Base-by-base conservation (phyloP, 2,797 vertebrate species). In the Cyprinodon diabolis region DNA sequence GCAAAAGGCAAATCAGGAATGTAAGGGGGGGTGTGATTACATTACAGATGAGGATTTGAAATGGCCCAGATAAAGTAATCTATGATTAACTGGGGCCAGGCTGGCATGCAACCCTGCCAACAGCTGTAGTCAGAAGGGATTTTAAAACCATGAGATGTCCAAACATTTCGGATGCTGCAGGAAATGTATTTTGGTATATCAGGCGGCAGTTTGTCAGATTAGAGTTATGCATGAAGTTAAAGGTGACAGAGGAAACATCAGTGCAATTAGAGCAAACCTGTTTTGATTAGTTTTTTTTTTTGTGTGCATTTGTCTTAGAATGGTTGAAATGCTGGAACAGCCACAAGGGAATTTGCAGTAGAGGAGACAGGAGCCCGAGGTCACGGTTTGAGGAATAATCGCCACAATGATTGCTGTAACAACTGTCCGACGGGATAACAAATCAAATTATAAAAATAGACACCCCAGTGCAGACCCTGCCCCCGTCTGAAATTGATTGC, bases 1-100 rank as follows among this genome's bases (percentile, higher is more conserved):
- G 71, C 75, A 79, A 76, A 72, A 79, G 78, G 81, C 69, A 68
- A 84, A 85, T 86, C 78, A 75, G 75, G 68, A 67, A 71, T 45
- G 57, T 75, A 72, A 73, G 82, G 67, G 71, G 35, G 23, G 43
- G 72, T 82, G 79, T 90, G 91, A 94, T 94, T 93, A 93, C 88
- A 87, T 93, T 93, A 92, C 91, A 92, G 87, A 92, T 85, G 90
- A 93, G 93, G 93, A 93, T 94, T 93, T 92, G 84, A 89, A 94
- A 92, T 94, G 94, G 87, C 93, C 93, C 91, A 95, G 94, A 95
- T 95, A 94, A 93, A 93, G 90, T 93, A 94, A 95, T 95, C 94
- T 94, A 92, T 94, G 94, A 95, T 95, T 94, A 94, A 94, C 93
- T 89, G 82, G 89, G 91, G 81, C 84, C 74, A 84, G 91, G 90